phyloP scores from a whole-genome alignment of 2,797 vertebrate species.

The Siniperca obscura region DNA sequence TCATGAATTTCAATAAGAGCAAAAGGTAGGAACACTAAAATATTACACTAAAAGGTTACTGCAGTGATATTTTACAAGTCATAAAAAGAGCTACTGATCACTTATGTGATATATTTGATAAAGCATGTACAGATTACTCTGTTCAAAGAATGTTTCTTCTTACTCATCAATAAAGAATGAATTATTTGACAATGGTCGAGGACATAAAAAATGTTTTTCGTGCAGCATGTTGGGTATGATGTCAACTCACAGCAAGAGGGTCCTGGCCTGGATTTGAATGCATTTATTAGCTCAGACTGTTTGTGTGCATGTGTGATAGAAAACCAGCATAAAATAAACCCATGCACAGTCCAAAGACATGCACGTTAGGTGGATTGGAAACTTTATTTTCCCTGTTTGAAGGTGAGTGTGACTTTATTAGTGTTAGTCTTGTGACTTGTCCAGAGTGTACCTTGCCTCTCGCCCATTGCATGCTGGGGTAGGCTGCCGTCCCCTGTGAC shows the following conservation, averaged over 20 bases:
- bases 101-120: constrained; percentile 20
- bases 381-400: constrained; percentile 11
- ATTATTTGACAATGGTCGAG: constrained; percentile 3
- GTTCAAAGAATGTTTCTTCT: constrained; percentile 6
- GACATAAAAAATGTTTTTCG: constrained; percentile 9
- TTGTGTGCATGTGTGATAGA: not conserved
- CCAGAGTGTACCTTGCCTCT: constrained; percentile 24
- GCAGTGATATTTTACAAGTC: constrained; percentile 33
- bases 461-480: constrained; percentile 41
- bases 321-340: not conserved
- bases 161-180: constrained; percentile 1
- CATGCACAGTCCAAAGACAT: constrained; percentile 9
- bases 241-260: constrained; percentile 5
- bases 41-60: constrained; percentile 33
- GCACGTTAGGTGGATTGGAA: constrained; percentile 9
- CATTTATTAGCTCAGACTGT: constrained; percentile 2
- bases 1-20: constrained; percentile 60
- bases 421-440: constrained; percentile 14
- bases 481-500: constrained; percentile 8
- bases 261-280: not conserved
- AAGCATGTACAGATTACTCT: not conserved
- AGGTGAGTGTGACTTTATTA: constrained; percentile 50
- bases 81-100: constrained; percentile 40
- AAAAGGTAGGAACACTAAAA: constrained; percentile 44
- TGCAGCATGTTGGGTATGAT: not conserved